These are phyloP conservation scores for Drosophila azteca DNA, from an alignment of 1,140 invertebrate genomes.

Conservation along the genomic window DNA sequence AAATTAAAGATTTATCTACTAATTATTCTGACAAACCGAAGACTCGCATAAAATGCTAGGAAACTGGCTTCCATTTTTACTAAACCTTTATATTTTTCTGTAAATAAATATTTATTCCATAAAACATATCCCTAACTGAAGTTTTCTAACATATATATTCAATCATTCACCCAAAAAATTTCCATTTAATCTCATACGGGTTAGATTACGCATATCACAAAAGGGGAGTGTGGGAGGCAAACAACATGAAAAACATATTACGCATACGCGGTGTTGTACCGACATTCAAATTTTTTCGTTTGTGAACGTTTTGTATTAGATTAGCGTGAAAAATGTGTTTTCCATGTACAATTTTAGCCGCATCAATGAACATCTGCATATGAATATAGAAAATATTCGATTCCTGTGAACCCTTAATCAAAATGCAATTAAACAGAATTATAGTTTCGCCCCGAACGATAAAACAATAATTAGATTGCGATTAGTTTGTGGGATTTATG, in stretches of 20 bases:
- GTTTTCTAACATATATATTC: too few species aligned
- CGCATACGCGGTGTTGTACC: slow-evolving; percentile 44
- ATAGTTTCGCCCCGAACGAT: not conserved
- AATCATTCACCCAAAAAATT: too few species aligned
- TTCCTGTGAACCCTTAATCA: slow-evolving; percentile 10
- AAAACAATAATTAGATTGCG: slow-evolving; percentile 26
- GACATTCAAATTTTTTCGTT: not conserved
- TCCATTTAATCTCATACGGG: not conserved
- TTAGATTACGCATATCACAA: not conserved
- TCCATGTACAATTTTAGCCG: slow-evolving; percentile 7
- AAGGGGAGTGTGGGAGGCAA: not conserved
- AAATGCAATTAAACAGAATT: slow-evolving; percentile 28
- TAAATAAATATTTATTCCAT: too few species aligned
- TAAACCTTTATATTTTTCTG: too few species aligned
- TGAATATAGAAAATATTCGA: not conserved
- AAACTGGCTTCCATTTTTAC: too few species aligned
- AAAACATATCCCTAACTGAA: too few species aligned
- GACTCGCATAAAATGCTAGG: too few species aligned
- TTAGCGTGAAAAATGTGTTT: slow-evolving; percentile 6
- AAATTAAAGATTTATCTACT: too few species aligned
- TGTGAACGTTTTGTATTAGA: not conserved
- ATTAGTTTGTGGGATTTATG: slow-evolving; percentile 11
- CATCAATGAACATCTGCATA: slow-evolving; percentile 2
- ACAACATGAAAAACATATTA: slow-evolving; percentile 30
- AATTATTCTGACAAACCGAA: too few species aligned